A percentile compares a stretch with the other conserved stretches of the same genome.
phyloP scores from a whole-genome alignment of 1,140 invertebrate species.

The Ylistrum balloti region DNA sequence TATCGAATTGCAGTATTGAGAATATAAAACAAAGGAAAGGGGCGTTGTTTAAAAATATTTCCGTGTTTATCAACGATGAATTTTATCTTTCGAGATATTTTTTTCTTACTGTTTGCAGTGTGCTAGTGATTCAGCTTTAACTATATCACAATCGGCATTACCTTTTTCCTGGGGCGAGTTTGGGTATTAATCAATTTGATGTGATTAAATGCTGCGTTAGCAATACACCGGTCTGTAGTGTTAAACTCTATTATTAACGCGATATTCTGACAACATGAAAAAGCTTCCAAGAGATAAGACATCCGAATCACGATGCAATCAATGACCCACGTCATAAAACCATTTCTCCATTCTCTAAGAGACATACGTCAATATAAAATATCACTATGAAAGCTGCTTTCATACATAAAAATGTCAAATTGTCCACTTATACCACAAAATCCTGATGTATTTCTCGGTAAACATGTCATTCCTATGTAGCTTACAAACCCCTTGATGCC shows the following conservation, averaged over 20 bases:
- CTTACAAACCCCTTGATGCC: background rate
- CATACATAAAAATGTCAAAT: background rate
- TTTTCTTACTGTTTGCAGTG: too few relatives aligned
- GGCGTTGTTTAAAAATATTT: too few relatives aligned
- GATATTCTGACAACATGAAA: conserved; percentile 14
- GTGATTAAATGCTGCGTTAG: background rate
- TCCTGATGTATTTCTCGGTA: background rate
- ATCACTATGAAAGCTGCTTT: background rate
- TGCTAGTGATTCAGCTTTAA: background rate
- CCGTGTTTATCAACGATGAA: too few relatives aligned
- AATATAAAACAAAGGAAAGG: too few relatives aligned
- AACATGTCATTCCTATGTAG: background rate
- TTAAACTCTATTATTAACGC: background rate
- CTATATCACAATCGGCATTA: background rate
- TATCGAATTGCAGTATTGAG: too few relatives aligned
- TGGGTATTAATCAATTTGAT: background rate
- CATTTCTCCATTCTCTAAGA: background rate
- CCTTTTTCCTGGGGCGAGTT: background rate
- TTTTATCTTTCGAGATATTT: too few relatives aligned
- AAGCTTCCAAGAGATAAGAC: background rate
- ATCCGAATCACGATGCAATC: background rate
- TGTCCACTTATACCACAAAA: background rate
- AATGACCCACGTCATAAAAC: background rate
- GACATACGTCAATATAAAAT: conserved; percentile 4
- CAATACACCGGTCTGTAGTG: background rate